Conservation (phyloP, 1,140 invertebrate species). For the Achatina immaculata region DNA sequence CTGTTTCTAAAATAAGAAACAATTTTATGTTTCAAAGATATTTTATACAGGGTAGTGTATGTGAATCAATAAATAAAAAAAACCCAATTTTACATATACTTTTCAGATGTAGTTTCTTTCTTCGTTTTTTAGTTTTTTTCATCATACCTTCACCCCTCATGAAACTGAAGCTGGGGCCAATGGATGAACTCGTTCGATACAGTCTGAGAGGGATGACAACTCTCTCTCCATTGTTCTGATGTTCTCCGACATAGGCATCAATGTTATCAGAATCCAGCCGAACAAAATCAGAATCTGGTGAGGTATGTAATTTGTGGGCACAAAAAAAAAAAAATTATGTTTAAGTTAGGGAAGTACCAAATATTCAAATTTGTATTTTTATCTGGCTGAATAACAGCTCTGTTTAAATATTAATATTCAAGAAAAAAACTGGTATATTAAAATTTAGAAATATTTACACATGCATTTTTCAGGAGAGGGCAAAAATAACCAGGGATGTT, state of each 20-base stretch:
- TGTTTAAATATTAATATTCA: neutral
- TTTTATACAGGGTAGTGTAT: no score
- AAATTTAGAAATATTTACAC: neutral
- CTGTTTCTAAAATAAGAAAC: no score
- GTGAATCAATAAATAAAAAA: no score
- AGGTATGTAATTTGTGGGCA: no score
- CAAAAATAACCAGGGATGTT: no score
- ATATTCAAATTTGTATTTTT: no score
- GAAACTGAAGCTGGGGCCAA: constrained; percentile 34
- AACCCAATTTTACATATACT: no score
- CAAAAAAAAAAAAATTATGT: neutral
- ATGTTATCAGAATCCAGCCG: constrained; percentile 23
- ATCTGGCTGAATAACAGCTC: no score
- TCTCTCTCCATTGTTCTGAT: neutral
- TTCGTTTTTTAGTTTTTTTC: no score
- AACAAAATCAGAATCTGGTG: constrained; percentile 40
- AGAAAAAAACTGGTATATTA: neutral
- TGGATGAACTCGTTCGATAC: constrained; percentile 7
- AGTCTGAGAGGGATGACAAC: neutral
- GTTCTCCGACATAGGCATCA: neutral
- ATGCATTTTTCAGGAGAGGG: neutral
- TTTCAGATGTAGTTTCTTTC: no score
- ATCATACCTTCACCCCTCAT: constrained; percentile 26
- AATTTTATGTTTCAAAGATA: no score
- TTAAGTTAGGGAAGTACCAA: neutral